phyloP scores from a whole-genome alignment of 2,888 invertebrate genomes.

The Protophormia terraenovae region DNA sequence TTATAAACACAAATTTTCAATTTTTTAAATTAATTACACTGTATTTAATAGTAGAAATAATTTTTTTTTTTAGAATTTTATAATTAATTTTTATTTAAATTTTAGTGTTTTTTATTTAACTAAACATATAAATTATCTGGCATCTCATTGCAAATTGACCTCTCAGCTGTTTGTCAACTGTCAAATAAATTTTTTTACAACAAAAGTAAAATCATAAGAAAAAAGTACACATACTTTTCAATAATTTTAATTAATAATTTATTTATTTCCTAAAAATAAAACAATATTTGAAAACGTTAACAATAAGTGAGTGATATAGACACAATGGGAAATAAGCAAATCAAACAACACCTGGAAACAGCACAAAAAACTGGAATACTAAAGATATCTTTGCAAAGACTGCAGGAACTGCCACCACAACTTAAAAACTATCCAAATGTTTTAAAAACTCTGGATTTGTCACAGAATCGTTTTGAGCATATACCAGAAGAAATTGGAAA shows the following conservation, averaged over 20 bases:
- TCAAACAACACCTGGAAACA: constrained; percentile 96
- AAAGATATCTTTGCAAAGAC: constrained; percentile 90
- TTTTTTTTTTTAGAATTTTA: too few species aligned
- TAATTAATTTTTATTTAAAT: background rate
- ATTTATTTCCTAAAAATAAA: constrained; percentile 3
- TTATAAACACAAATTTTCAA: too few species aligned
- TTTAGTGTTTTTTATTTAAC: background rate
- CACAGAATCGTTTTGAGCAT: constrained; percentile 91
- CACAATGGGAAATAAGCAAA: constrained; percentile 92
- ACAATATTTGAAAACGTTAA: background rate
- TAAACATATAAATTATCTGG: constrained; percentile 24
- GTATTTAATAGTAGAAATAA: too few species aligned
- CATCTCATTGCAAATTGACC: constrained; percentile 16
- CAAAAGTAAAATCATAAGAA: constrained; percentile 45
- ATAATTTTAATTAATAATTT: constrained; percentile 16
- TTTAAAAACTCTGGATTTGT: constrained; percentile 92
- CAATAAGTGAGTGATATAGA: constrained; percentile 18
- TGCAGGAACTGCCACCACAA: constrained; percentile 89
- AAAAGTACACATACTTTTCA: background rate
- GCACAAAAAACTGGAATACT: constrained; percentile 97
- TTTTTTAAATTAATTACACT: too few species aligned
- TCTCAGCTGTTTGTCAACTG: constrained; percentile 37
- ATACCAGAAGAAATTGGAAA: constrained; percentile 90
- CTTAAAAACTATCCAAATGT: constrained; percentile 85
- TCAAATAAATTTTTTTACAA: constrained; percentile 12